phyloP scores from a whole-genome alignment of 2,113 vertebrate genomes.

The Lophochroa leadbeateri region DNA sequence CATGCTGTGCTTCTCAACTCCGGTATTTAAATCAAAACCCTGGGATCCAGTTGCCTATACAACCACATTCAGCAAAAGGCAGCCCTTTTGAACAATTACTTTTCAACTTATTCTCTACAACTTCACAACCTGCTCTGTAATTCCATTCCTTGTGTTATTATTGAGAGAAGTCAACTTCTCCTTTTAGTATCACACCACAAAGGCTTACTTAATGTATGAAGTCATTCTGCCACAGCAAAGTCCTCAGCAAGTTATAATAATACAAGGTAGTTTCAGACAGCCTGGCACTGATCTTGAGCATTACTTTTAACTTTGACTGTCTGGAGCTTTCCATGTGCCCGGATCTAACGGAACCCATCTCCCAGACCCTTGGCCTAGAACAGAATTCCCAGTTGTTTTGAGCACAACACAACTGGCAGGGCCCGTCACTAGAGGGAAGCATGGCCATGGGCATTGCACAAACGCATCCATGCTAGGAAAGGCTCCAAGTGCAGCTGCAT shows the following conservation, averaged over 20 bases:
- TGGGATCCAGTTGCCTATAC: accelerated
- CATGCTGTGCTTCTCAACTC: neutral
- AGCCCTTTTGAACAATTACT: neutral
- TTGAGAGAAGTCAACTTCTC: neutral
- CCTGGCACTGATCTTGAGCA: accelerated
- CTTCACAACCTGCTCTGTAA: neutral
- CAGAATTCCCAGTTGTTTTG: accelerated
- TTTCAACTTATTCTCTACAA: neutral
- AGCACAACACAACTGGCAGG: accelerated
- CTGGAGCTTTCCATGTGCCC: neutral
- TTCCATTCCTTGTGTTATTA: no score
- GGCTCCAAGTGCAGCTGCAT: accelerated
- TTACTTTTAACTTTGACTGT: neutral
- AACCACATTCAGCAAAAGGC: neutral
- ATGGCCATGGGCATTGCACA: accelerated
- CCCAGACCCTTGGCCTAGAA: accelerated
- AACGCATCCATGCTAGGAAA: accelerated
- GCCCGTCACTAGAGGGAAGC: neutral
- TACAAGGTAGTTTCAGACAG: neutral
- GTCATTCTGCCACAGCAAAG: neutral
- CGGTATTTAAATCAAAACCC: neutral
- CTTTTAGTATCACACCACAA: neutral
- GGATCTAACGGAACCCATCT: accelerated
- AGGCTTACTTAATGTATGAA: neutral
- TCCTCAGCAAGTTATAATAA: neutral